Evolutionary conservation across 2,797 vertebrate genomes (phyloP).

Genomic region (Sebastes diploproa): DNA sequence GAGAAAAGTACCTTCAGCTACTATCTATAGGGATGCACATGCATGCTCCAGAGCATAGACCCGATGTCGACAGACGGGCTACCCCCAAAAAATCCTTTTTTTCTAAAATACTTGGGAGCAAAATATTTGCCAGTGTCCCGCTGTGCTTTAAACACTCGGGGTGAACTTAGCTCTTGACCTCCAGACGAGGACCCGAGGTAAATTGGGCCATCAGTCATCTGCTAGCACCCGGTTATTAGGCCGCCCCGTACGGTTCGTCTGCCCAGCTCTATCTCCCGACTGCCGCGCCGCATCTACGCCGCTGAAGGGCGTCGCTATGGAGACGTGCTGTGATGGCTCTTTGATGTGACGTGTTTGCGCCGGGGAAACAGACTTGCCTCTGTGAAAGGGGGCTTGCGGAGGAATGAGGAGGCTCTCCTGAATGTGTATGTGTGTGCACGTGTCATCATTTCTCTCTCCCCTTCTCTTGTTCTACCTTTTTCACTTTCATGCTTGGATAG

Average conservation of each 20-base stretch:
- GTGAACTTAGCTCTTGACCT: slow-evolving; percentile 63
- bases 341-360: slow-evolving; percentile 64
- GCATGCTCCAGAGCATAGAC: not conserved
- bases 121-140: slow-evolving; percentile 38
- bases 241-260: slow-evolving; percentile 40
- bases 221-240: slow-evolving; percentile 65
- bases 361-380: slow-evolving; percentile 69
- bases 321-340: slow-evolving; percentile 51
- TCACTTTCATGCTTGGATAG: no score
- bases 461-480: slow-evolving; percentile 35
- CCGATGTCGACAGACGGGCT: not conserved
- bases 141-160: slow-evolving; percentile 14
- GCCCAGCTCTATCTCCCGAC: slow-evolving; percentile 58
- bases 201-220: slow-evolving; percentile 74
- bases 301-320: slow-evolving; percentile 70
- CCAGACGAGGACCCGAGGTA: slow-evolving; percentile 39
- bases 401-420: slow-evolving; percentile 59
- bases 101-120: not conserved
- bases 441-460: slow-evolving; percentile 29
- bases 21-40: no score
- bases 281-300: slow-evolving; percentile 39
- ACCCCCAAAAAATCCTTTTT: not conserved
- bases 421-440: slow-evolving; percentile 34
- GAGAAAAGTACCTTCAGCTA: no score
- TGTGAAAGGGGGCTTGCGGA: slow-evolving; percentile 53